Conservation (phyloP, 2,797 vertebrate genomes). For the Hoplostethus mediterraneus region DNA sequence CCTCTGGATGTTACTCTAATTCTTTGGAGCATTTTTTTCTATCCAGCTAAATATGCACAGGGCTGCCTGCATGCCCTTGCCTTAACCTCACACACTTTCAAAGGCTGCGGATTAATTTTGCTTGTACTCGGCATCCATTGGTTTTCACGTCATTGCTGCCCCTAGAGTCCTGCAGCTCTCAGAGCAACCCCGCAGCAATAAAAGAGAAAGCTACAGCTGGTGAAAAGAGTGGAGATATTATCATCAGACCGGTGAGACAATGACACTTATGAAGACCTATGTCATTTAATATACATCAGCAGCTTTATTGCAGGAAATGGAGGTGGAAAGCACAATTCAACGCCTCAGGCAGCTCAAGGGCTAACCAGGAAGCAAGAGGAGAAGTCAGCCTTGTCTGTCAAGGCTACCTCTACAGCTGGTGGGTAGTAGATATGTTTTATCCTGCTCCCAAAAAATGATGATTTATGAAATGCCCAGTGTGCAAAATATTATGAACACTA, state of each 20-base stretch:
- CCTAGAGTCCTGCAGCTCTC: constrained; percentile 51
- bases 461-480: constrained; percentile 9
- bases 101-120: constrained; percentile 46
- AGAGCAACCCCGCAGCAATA: constrained; percentile 68
- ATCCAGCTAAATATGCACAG: constrained; percentile 45
- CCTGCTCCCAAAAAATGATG: constrained; percentile 20
- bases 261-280: constrained; percentile 87
- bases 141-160: constrained; percentile 45
- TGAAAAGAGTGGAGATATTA: constrained; percentile 68
- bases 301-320: constrained; percentile 63
- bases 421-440: constrained; percentile 23
- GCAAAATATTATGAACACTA: not conserved
- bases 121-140: constrained; percentile 45
- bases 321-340: constrained; percentile 43
- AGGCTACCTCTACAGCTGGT: constrained; percentile 44
- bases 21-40: constrained; percentile 34
- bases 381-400: constrained; percentile 52
- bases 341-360: constrained; percentile 60
- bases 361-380: constrained; percentile 51
- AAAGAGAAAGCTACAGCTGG: constrained; percentile 63
- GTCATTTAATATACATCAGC: constrained; percentile 82
- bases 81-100: constrained; percentile 62
- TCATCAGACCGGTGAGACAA: constrained; percentile 75
- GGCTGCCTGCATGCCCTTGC: constrained; percentile 49
- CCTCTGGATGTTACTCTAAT: constrained; percentile 25